Evolutionary conservation across 1,140 invertebrate genomes (phyloP).

Genomic region (Venustaconcha ellipsiformis): DNA sequence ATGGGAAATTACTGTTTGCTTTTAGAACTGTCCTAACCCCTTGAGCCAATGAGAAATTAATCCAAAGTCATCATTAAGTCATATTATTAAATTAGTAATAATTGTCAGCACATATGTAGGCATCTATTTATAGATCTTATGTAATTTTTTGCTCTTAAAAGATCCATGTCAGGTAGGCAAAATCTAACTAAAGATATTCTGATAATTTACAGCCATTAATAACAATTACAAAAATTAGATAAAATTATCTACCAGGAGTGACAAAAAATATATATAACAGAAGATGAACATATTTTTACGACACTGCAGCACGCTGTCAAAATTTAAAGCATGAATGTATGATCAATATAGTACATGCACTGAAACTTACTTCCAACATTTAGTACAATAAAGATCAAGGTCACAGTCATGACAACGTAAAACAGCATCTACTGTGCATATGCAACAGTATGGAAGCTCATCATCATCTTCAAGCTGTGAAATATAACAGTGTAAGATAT

Average conservation of each 20-base stretch:
- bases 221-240: too few relatives aligned
- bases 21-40: too few relatives aligned
- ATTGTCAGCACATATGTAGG: not conserved
- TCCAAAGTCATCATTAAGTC: too few relatives aligned
- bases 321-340: not conserved
- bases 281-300: not conserved
- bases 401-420: slow-evolving; percentile 79
- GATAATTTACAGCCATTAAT: too few relatives aligned
- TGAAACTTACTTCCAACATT: slow-evolving; percentile 73
- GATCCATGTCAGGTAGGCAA: too few relatives aligned
- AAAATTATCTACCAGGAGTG: not conserved
- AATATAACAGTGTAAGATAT: too few relatives aligned
- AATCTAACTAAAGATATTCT: too few relatives aligned
- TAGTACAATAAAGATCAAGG: slow-evolving; percentile 78
- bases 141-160: too few relatives aligned
- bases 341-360: not conserved
- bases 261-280: not conserved
- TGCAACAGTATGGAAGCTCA: slow-evolving; percentile 82
- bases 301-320: not conserved
- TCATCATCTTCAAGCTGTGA: slow-evolving; percentile 57
- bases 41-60: too few relatives aligned
- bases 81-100: too few relatives aligned
- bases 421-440: slow-evolving; percentile 82
- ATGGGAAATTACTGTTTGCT: too few relatives aligned
- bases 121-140: not conserved